Conservation (phyloP, 2,797 vertebrate genomes). For the Typhlichthys subterraneus region DNA sequence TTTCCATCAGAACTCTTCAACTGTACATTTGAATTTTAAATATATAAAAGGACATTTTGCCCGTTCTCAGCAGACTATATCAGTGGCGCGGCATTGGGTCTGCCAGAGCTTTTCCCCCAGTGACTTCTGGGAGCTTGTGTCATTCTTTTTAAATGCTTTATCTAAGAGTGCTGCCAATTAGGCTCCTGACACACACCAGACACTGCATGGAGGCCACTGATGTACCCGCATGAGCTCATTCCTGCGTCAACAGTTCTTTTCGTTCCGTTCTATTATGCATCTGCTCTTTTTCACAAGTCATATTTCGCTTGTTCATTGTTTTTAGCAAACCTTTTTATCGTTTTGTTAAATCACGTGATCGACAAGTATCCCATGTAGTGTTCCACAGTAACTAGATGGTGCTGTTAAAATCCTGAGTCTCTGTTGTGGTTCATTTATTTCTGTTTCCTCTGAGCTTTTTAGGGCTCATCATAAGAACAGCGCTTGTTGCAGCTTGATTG, state of each 20-base stretch:
- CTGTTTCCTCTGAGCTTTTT: neutral
- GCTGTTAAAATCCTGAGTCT: neutral
- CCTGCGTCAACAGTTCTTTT: neutral
- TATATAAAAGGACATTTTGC: neutral
- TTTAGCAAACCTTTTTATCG: neutral
- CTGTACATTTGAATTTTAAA: neutral
- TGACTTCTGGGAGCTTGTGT: conserved; percentile 6
- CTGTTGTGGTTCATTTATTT: conserved; percentile 2
- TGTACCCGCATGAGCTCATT: neutral
- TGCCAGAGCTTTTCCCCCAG: conserved; percentile 5
- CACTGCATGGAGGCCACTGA: neutral
- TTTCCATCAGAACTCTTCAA: no score
- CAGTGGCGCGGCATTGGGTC: conserved; percentile 2
- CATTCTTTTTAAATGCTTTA: conserved; percentile 15
- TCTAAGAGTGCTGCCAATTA: conserved; percentile 21
- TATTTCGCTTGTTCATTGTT: neutral
- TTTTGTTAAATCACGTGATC: neutral
- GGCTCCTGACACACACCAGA: conserved; percentile 18
- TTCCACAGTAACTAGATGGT: neutral
- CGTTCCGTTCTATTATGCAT: neutral
- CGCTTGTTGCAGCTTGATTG: conserved; percentile 24
- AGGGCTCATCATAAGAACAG: conserved; percentile 2
- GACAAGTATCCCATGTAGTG: neutral
- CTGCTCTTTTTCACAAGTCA: neutral
- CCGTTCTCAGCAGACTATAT: neutral